Evolutionary conservation across 2,113 vertebrate species (phyloP), one percentile per base, ranked within the genome.

Genomic region (Micromys minutus): DNA sequence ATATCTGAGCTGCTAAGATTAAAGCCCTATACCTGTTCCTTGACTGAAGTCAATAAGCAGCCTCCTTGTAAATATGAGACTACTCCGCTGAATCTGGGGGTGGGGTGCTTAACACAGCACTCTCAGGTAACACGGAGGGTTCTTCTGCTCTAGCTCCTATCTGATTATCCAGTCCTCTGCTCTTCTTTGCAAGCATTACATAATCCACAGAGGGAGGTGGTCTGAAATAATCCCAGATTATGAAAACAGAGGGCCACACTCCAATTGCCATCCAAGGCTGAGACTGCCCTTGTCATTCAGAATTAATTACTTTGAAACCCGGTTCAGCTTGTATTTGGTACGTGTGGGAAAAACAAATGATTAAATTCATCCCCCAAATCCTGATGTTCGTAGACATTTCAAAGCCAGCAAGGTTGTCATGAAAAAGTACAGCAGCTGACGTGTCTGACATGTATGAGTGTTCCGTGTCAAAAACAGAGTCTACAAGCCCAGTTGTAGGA

Each of bases 171-270:
- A 92, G 90, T 85, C 89, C 88, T 94, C 84, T 95, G 95, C 94
- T 96, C 94, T 94, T 97, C 95, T 98, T 97, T 98, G 98, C 97
- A 97, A 96, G 97, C 86, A 96, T 98, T 98, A 98, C 59, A 95
- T 98, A 98, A 99, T 55, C 80, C 79, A 97, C 93, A 97, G 97
- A 97, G 96, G 97, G 96, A 97, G 97, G 63, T 63, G 98, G 98
- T 98, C 97, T 97, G 98, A 98, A 96, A 97, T 99, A 99, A 99
- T 99, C 98, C 98, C 97, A 98, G 98, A 99, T 99, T 99, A 99
- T 96, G 98, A 95, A 95, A 97, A 96, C 0, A 21, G 90, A 97
- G 96, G 98, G 95, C 79, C 95, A 98, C 98, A 98, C 79, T 93
- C 88, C 91, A 96, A 89, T 71, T 42, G 93, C 45, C 77, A 90